Percentiles rank a stretch among this genome's conserved stretches.
Evolutionary conservation across 2,888 invertebrate genomes (phyloP).

Genomic region (Atrina japonica): DNA sequence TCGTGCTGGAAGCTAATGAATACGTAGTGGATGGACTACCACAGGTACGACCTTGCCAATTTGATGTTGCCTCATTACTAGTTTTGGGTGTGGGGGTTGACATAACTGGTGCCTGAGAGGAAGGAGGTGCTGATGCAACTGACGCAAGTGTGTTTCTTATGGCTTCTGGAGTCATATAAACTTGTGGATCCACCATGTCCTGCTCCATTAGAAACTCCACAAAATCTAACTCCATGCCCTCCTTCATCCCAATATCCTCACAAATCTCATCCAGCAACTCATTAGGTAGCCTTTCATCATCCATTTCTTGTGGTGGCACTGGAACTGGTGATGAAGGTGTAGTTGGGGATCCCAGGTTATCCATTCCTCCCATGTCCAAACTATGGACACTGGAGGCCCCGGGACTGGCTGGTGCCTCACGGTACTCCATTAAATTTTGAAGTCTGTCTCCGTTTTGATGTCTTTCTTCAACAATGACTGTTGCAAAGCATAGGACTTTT

Average conservation of each 20-base stretch:
- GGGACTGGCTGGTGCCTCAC: conserved; percentile 72
- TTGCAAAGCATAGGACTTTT: conserved; percentile 26
- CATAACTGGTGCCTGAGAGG: conserved; percentile 1
- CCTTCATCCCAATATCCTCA: conserved; percentile 80
- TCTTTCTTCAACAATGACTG: conserved; percentile 24
- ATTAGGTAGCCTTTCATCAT: conserved; percentile 74
- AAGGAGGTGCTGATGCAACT: conserved; percentile 28
- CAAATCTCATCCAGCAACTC: conserved; percentile 79
- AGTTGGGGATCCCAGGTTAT: conserved; percentile 69
- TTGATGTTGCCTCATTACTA: conserved; percentile 37
- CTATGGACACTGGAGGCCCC: conserved; percentile 69
- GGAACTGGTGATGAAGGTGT: conserved; percentile 69
- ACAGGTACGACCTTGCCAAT: conserved; percentile 53
- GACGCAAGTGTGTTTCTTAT: conserved; percentile 45
- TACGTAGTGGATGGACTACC: conserved; percentile 62
- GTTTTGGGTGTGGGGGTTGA: conserved; percentile 43
- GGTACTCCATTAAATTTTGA: conserved; percentile 75
- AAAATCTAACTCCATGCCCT: conserved; percentile 79
- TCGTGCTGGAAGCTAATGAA: conserved; percentile 62
- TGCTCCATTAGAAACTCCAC: conserved; percentile 77
- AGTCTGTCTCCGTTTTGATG: conserved; percentile 1
- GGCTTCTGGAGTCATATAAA: conserved; percentile 73
- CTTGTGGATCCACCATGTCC: conserved; percentile 67
- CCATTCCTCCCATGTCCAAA: conserved; percentile 65
- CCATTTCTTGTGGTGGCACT: conserved; percentile 59